Evolutionary conservation across 2,888 invertebrate genomes (phyloP).

Genomic region (Callinectes sapidus): DNA sequence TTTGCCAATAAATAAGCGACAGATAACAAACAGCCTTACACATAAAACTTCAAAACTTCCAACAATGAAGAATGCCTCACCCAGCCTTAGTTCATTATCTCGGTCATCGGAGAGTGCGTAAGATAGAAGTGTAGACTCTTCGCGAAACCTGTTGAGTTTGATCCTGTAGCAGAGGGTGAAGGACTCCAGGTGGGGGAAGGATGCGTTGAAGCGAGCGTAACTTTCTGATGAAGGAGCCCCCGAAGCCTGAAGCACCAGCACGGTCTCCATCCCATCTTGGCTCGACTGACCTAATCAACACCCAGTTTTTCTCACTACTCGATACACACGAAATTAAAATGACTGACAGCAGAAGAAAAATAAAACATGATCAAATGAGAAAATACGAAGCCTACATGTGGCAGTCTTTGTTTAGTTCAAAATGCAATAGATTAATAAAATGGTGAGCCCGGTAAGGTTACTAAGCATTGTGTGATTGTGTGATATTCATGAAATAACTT

Average conservation of each 20-base stretch:
- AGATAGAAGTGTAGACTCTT: conserved; percentile 69
- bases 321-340: background rate
- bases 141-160: conserved; percentile 62
- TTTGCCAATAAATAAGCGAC: background rate
- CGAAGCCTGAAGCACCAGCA: conserved; percentile 54
- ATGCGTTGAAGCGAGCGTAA: conserved; percentile 54
- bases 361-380: background rate
- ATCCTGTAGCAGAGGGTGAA: conserved; percentile 71
- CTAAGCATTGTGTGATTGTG: too few species aligned
- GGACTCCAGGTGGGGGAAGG: conserved; percentile 59
- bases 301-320: background rate
- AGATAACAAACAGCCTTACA: background rate
- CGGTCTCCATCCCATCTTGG: background rate
- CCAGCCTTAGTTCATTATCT: conserved; percentile 67
- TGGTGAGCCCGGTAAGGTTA: too few species aligned
- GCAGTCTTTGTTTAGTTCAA: too few species aligned
- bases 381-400: too few species aligned
- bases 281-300: background rate
- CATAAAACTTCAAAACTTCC: background rate
- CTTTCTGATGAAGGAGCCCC: conserved; percentile 53
- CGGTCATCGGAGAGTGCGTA: conserved; percentile 64
- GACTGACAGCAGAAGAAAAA: background rate
- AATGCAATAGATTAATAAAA: too few species aligned
- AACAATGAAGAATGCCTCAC: conserved; percentile 26
- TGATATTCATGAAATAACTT: too few species aligned